These are phyloP conservation scores for Trichosurus vulpecula DNA, from an alignment of 2,797 vertebrate species.

Conservation along the genomic window DNA sequence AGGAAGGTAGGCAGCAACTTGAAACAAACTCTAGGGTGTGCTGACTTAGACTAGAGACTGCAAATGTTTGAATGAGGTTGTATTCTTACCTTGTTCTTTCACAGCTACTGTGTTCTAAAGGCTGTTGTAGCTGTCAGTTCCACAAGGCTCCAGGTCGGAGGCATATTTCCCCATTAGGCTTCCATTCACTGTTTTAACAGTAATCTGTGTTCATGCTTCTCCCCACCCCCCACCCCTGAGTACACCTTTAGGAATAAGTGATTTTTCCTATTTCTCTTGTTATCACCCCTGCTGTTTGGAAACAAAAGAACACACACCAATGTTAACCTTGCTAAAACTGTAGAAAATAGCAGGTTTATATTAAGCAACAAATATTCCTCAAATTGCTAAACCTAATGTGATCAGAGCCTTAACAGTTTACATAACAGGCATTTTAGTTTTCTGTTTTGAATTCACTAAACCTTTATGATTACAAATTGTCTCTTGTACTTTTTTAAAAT, in stretches of 20 bases:
- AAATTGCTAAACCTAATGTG: conserved; percentile 34
- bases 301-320: conserved; percentile 15
- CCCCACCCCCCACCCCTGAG: not conserved
- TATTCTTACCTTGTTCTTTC: not conserved
- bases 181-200: conserved; percentile 25
- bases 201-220: conserved; percentile 39
- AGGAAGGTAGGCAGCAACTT: not conserved
- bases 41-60: not conserved
- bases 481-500: conserved; percentile 44
- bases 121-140: not conserved
- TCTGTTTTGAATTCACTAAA: not conserved
- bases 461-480: conserved; percentile 38
- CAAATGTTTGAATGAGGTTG: not conserved
- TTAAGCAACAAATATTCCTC: conserved; percentile 20
- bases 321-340: conserved; percentile 44
- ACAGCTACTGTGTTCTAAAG: not conserved
- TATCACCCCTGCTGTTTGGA: not conserved
- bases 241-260: conserved; percentile 6
- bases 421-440: not conserved
- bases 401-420: conserved; percentile 18
- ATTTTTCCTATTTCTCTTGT: conserved; percentile 12
- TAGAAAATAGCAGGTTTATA: conserved; percentile 25
- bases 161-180: not conserved
- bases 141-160: conserved; percentile 10
- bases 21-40: not conserved